These are phyloP conservation scores for Blennius ocellaris DNA, from an alignment of 2,113 vertebrate genomes.

Conservation along the genomic window DNA sequence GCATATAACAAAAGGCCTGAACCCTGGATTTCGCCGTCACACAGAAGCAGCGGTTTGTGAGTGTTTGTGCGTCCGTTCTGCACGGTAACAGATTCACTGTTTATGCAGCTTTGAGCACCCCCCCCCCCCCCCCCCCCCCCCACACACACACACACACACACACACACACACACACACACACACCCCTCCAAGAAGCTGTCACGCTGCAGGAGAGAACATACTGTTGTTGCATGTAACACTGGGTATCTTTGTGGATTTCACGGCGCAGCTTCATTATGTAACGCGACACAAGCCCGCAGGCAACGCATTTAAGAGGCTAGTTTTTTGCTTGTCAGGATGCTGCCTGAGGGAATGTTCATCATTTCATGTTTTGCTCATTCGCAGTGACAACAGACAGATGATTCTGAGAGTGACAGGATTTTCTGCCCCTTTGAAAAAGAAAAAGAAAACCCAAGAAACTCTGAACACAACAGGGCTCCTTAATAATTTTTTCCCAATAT, in stretches of 20 bases:
- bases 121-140: too few species aligned
- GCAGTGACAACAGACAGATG: slow-evolving; percentile 61
- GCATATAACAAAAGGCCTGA: slow-evolving; percentile 3
- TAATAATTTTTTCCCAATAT: too few species aligned
- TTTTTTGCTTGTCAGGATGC: slow-evolving; percentile 62
- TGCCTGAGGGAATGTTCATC: slow-evolving; percentile 58
- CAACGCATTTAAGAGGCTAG: slow-evolving; percentile 51
- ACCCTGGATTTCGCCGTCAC: slow-evolving; percentile 11
- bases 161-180: too few species aligned
- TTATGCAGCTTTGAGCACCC: slow-evolving; percentile 34
- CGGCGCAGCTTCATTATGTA: slow-evolving; percentile 59
- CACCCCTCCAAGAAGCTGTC: slow-evolving; percentile 32
- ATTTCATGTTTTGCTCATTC: slow-evolving; percentile 57
- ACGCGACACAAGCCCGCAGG: slow-evolving; percentile 57
- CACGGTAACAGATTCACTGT: slow-evolving; percentile 14
- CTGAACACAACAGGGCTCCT: neutral
- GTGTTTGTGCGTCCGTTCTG: slow-evolving; percentile 5
- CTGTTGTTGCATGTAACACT: slow-evolving; percentile 34
- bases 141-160: neutral
- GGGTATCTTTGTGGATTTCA: slow-evolving; percentile 44
- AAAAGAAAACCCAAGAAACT: neutral
- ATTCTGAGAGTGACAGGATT: slow-evolving; percentile 51
- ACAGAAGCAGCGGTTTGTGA: neutral
- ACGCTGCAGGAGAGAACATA: slow-evolving; percentile 28
- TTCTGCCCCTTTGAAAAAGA: slow-evolving; percentile 7